Base-by-base conservation (phyloP, 2,113 vertebrate species). In the Trichechus manatus region DNA sequence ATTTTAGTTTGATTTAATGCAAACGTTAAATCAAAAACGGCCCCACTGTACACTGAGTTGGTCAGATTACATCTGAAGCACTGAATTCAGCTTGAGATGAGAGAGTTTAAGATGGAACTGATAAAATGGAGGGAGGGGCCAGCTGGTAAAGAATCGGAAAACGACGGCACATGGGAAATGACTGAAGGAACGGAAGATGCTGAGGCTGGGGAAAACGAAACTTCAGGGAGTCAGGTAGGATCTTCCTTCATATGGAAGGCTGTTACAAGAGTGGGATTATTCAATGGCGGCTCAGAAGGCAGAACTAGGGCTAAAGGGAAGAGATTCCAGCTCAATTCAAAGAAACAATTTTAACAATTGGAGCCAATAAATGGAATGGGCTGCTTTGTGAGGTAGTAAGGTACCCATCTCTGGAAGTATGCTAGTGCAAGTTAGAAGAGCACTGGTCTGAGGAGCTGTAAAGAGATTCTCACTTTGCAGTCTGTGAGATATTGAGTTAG, bases 1-100 rank as follows among this genome's bases (percentile, higher is more conserved):
- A 50, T 61, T 94, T 88, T 82, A n/a, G 17, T 63, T 81, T 89
- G 59, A 91, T 63, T 63, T 87, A 90, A 92, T 61, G 39, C n/a
- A 91, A 81, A 70, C 23, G 64, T 77, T 92, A 87, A 72, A 72
- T 66, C 17, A 75, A 93, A 96, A 83, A 53, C 42, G 83, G 68
- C 80, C 31, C 53, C n/a, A 6, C 15, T 42, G 50, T 77, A n/a
- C 25, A 14, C 22, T 50, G 44, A 86, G 47, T 42, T 92, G 42
- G 50, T 44, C 63, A 87, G 78, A 50, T 4, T 42, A 19, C 50
- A 83, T 11, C 17, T 31, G 44, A 92, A 95, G 64, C 19, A 70
- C 39, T 79, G 29, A 81, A 66, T 68, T 89, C 66, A 36, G 31
- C 85, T 84, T 88, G n/a, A 68, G 50, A 56, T 25, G 33, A 87